Conservation (phyloP, 2,888 invertebrate species). For the Lapara coniferarum region DNA sequence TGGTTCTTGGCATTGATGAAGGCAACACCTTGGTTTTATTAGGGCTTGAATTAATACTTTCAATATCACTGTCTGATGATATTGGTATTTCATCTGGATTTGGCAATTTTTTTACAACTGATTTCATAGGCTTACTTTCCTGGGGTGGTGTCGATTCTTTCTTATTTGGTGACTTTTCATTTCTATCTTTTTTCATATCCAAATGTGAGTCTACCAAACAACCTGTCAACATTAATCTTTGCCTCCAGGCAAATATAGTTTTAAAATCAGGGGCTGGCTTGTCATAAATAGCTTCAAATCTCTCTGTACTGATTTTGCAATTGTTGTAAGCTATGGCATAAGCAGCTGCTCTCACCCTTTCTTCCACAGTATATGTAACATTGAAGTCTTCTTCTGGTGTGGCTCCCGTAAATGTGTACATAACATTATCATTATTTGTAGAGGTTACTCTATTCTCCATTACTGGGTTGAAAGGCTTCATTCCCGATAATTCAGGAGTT, state of each 20-base stretch:
- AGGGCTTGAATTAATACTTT: slow-evolving; percentile 42
- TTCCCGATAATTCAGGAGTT: slow-evolving; percentile 49
- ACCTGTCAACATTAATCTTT: slow-evolving; percentile 67
- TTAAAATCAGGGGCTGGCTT: slow-evolving; percentile 80
- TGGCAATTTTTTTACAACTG: slow-evolving; percentile 45
- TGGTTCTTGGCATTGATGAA: slow-evolving; percentile 50
- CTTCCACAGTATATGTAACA: slow-evolving; percentile 71
- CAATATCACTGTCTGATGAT: slow-evolving; percentile 63
- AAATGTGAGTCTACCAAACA: slow-evolving; percentile 72
- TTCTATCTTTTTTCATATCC: slow-evolving; percentile 39
- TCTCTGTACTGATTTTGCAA: slow-evolving; percentile 71
- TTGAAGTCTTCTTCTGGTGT: slow-evolving; percentile 63
- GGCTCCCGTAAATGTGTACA: slow-evolving; percentile 66
- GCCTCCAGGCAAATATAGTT: slow-evolving; percentile 77
- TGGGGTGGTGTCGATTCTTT: slow-evolving; percentile 8
- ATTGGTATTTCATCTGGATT: slow-evolving; percentile 76
- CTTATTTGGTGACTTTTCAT: slow-evolving; percentile 31
- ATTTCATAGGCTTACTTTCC: slow-evolving; percentile 31
- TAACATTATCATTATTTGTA: slow-evolving; percentile 67
- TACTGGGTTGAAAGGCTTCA: slow-evolving; percentile 63
- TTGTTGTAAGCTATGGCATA: slow-evolving; percentile 75
- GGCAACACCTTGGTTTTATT: slow-evolving; percentile 29
- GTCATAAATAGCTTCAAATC: slow-evolving; percentile 68
- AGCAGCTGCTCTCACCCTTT: slow-evolving; percentile 72
- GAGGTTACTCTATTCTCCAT: slow-evolving; percentile 78